These are phyloP conservation scores for Nothoprocta pentlandii DNA, from an alignment of 2,113 vertebrate genomes.

Conservation along the genomic window DNA sequence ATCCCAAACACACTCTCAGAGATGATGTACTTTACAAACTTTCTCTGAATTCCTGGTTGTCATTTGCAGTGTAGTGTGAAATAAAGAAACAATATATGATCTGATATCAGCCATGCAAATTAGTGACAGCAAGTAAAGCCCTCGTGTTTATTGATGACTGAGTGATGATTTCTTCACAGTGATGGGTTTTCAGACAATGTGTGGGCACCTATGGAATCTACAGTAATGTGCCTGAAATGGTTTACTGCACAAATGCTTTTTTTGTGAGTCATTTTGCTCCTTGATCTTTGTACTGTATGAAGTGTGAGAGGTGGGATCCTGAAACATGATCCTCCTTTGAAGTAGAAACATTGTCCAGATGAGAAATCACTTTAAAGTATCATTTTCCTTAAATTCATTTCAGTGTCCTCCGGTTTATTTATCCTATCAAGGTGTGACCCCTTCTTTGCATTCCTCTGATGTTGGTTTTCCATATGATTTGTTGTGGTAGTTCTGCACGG, in stretches of 20 bases:
- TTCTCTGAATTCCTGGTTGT: background rate
- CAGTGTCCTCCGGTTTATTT: background rate
- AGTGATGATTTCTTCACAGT: background rate
- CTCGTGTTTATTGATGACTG: background rate
- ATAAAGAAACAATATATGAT: background rate
- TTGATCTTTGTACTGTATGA: background rate
- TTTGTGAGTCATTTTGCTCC: background rate
- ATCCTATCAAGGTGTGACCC: background rate
- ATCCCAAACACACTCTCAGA: background rate
- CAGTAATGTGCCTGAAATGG: background rate
- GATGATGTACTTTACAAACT: background rate
- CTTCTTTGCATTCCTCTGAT: background rate
- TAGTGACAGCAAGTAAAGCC: background rate
- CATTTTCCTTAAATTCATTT: background rate
- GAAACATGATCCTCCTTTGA: background rate
- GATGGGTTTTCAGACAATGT: background rate
- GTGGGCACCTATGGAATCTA: rapidly evolving
- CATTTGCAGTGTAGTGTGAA: background rate
- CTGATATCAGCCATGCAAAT: background rate
- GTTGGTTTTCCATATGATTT: background rate
- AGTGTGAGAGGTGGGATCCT: background rate
- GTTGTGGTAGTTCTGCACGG: background rate
- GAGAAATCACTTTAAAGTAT: background rate
- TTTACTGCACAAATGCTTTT: background rate
- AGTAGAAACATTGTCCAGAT: background rate